phyloP scores from a whole-genome alignment of 2,888 invertebrate genomes.

The Chrysolina oricalcia region DNA sequence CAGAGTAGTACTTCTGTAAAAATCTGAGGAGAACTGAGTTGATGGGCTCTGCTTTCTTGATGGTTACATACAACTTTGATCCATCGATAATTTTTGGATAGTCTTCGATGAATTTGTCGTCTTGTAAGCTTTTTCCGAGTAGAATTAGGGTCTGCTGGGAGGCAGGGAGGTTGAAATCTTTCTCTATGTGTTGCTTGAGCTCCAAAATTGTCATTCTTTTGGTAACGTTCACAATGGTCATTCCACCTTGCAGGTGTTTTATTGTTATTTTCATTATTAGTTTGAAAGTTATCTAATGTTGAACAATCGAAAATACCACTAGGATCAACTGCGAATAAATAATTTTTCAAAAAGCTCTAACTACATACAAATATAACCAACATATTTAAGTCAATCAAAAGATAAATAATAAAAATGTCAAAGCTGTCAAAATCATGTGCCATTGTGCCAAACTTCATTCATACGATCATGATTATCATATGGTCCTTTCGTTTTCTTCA shows the following conservation, averaged over 20 bases:
- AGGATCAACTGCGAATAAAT: too few species aligned
- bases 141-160: conserved; percentile 82
- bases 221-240: conserved; percentile 79
- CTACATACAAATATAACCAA: too few species aligned
- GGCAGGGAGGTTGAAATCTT: conserved; percentile 79
- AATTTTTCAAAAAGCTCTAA: too few species aligned
- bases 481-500: too few species aligned
- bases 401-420: too few species aligned
- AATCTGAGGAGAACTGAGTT: conserved; percentile 76
- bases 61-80: conserved; percentile 81
- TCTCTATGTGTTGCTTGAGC: conserved; percentile 80
- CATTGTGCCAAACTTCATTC: too few species aligned
- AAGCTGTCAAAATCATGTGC: too few species aligned
- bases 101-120: conserved; percentile 80
- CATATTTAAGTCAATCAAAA: too few species aligned
- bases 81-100: conserved; percentile 85
- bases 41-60: conserved; percentile 80
- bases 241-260: conserved; percentile 83
- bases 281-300: conserved; percentile 30
- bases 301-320: background rate
- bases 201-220: conserved; percentile 78
- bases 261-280: conserved; percentile 80
- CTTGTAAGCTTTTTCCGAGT: conserved; percentile 81
- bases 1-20: conserved; percentile 77
- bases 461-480: too few species aligned